These are phyloP conservation scores for Characodon lateralis DNA, from an alignment of 2,797 vertebrate genomes.

Conservation along the genomic window DNA sequence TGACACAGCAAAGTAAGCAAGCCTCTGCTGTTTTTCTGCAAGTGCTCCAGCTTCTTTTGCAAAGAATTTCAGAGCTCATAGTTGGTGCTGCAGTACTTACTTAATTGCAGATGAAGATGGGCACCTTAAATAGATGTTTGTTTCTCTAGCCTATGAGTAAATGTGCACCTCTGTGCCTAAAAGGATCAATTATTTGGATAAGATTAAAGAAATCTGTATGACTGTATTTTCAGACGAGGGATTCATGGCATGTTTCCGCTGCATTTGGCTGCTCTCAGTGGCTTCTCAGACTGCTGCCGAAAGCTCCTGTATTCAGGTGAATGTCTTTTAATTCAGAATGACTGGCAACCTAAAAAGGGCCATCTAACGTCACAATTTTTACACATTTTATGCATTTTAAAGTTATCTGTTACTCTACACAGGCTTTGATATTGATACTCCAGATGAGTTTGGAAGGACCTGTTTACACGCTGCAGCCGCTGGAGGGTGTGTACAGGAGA, in stretches of 20 bases:
- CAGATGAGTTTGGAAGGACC: constrained; percentile 97
- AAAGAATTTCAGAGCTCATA: background rate
- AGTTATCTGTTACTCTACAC: constrained; percentile 31
- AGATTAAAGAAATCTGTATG: background rate
- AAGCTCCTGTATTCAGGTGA: constrained; percentile 96
- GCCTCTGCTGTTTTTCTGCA: constrained; percentile 15
- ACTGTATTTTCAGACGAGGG: constrained; percentile 84
- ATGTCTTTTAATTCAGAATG: background rate
- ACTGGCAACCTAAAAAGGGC: no score
- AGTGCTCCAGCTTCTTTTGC: background rate
- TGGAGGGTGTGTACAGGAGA: constrained; percentile 87
- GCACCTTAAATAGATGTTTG: background rate
- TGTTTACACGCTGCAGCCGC: constrained; percentile 99
- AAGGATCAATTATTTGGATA: background rate
- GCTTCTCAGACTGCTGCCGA: constrained; percentile 98
- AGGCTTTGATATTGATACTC: constrained; percentile 97
- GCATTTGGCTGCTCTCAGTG: constrained; percentile 97
- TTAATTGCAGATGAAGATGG: background rate
- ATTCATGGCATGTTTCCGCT: constrained; percentile 98
- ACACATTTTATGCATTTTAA: no score
- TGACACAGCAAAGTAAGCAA: constrained; percentile 94
- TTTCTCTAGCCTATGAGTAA: background rate
- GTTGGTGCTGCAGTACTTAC: background rate
- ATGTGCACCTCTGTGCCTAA: background rate
- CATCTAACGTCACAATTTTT: background rate